Evolutionary conservation across 2,113 vertebrate species (phyloP), one percentile per base, ranked within the genome.

Genomic region (Seriola dumerili): DNA sequence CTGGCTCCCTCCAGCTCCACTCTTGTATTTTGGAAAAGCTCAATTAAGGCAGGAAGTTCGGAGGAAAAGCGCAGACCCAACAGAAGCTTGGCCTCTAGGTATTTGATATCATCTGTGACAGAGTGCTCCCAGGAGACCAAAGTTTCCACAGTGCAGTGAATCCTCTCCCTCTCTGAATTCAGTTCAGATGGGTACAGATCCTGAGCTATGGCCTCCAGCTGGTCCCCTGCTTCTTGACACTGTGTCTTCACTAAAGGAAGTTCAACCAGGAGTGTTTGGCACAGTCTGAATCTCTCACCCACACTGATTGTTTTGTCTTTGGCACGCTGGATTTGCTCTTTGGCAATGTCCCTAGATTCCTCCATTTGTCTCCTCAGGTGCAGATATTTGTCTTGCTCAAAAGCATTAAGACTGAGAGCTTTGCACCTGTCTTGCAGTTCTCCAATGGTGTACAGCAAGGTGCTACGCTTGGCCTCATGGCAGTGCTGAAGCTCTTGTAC

Each of bases 221-320:
- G 94, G 71, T 95, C 87, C 6, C 94, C 78, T 25, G 85, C 86
- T 38, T 97, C 95, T 67, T 95, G 91, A 74, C 91, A 95, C 48
- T 95, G 94, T 23, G 32, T 76, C 69, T 90, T 94, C 66, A 95
- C 85, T 89, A 96, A 90, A 5, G 96, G 90, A 19, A 97, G 86
- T 85, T 94, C 94, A 58, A 95, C 93, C 46, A 93, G 90, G 36
- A 98, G 85, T 64, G 94, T 87, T 42, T 96, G 95, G 75, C 91
- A 96, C 13, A 83, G 63, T 72, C 86, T 40, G 54, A 96, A 80
- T 68, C 80, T 90, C 74, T 94, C 90, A 52, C 83, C 88, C 72
- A 91, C 44, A 75, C 87, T 78, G 4, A 72, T 0, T 8, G 76
- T 78, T 25, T 32, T 46, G 52, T 95, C 90, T 32, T 91, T 87